These are phyloP conservation scores for Antigone vipio DNA, from an alignment of 2,113 vertebrate species.

Conservation along the genomic window DNA sequence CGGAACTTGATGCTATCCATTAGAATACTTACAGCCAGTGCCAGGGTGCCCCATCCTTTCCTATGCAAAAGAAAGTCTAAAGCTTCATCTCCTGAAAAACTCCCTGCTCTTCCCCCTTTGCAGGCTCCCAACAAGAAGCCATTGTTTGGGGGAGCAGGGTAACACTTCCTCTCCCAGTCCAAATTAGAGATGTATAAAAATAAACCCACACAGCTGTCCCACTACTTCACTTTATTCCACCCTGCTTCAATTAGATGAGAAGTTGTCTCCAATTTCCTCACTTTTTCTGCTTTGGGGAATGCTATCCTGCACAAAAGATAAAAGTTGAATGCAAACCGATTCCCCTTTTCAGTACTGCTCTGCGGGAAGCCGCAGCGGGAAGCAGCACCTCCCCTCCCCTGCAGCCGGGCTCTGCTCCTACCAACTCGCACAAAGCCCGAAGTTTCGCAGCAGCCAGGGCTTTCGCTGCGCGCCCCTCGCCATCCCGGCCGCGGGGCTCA, in stretches of 20 bases:
- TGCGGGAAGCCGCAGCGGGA: background rate
- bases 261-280: background rate
- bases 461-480: background rate
- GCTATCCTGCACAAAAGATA: background rate
- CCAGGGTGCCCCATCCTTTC: background rate
- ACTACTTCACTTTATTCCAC: background rate
- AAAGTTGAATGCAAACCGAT: background rate
- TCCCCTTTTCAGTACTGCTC: background rate
- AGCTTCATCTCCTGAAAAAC: background rate
- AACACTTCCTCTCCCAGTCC: constrained; percentile 3
- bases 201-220: background rate
- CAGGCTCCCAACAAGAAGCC: constrained; percentile 19
- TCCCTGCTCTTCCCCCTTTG: background rate
- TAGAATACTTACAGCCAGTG: background rate
- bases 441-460: background rate
- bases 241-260: background rate
- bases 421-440: background rate
- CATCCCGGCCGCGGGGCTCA: background rate
- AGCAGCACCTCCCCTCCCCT: background rate
- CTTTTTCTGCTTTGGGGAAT: background rate
- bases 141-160: constrained; percentile 5
- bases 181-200: constrained; percentile 13
- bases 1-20: background rate
- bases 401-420: background rate
- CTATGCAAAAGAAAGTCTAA: background rate